phyloP scores from a whole-genome alignment of 1,140 invertebrate genomes.

The Venturia canescens region DNA sequence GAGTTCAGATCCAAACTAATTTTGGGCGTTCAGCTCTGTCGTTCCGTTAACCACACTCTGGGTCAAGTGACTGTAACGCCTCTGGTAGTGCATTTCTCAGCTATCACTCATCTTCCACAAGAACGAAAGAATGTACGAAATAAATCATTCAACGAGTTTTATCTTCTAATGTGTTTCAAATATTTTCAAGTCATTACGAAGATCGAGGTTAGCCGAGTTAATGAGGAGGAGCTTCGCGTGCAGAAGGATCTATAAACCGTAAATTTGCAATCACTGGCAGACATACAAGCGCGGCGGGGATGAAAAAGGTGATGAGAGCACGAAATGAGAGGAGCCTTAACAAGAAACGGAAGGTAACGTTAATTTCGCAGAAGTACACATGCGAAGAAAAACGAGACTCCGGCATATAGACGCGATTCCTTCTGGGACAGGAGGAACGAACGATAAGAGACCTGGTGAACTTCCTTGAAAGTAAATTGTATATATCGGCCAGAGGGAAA shows the following conservation, averaged over 20 bases:
- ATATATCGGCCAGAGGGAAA: slow-evolving; percentile 23
- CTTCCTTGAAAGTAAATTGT: slow-evolving; percentile 24
- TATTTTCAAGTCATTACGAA: not conserved
- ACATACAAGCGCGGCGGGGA: not conserved
- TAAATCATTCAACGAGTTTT: too few species aligned
- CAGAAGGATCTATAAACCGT: not conserved
- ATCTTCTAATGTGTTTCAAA: not conserved
- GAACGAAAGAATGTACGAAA: not conserved
- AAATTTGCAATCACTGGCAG: not conserved
- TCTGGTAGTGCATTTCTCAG: too few species aligned
- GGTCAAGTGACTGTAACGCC: too few species aligned
- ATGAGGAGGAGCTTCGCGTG: not conserved
- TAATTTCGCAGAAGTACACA: slow-evolving; percentile 27
- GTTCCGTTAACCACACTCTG: too few species aligned
- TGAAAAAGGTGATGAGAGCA: not conserved
- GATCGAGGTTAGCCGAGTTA: not conserved
- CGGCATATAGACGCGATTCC: not conserved
- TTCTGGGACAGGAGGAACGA: not conserved
- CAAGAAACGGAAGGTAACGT: slow-evolving; percentile 32
- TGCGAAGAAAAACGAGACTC: not conserved
- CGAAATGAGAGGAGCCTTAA: not conserved
- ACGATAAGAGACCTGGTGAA: slow-evolving; percentile 14
- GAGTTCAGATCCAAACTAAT: too few species aligned
- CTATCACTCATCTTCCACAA: too few species aligned
- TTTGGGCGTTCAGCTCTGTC: too few species aligned